Evolutionary conservation across 2,113 vertebrate genomes (phyloP).

Genomic region (Ascaphus truei): DNA sequence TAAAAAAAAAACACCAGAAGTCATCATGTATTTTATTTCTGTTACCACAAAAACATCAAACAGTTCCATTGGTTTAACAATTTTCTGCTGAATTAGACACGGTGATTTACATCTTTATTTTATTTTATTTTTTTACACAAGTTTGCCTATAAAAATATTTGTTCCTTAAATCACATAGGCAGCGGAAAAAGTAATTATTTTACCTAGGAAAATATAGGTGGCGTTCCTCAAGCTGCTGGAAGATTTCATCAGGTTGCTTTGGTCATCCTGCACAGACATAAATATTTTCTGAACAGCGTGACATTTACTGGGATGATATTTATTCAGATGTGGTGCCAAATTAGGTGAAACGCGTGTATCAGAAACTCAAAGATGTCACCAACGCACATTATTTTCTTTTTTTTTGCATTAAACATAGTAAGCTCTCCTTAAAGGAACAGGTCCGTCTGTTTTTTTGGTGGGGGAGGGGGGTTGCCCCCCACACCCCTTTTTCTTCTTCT

Average conservation of each 20-base stretch:
- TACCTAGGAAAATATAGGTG: slow-evolving; percentile 34
- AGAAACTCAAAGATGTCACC: slow-evolving; percentile 6
- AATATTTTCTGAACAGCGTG: slow-evolving; percentile 36
- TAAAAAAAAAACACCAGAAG: slow-evolving; percentile 8
- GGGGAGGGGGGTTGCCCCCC: no score
- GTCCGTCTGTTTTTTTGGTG: no score
- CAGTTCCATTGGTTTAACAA: not conserved
- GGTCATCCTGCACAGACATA: slow-evolving; percentile 32
- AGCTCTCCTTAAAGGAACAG: not conserved
- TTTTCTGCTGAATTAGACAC: slow-evolving; percentile 4
- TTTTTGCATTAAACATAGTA: not conserved
- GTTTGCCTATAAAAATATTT: slow-evolving; percentile 34
- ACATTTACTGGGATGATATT: slow-evolving; percentile 34
- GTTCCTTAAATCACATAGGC: slow-evolving; percentile 29
- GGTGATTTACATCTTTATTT: slow-evolving; percentile 8
- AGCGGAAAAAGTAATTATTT: slow-evolving; percentile 37
- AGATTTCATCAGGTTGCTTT: slow-evolving; percentile 27
- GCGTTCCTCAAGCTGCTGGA: slow-evolving; percentile 24
- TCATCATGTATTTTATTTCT: not conserved
- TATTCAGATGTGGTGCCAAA: slow-evolving; percentile 34
- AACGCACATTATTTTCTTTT: slow-evolving; percentile 1
- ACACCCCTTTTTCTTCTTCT: no score
- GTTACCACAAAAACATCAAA: not conserved
- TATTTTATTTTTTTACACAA: not conserved
- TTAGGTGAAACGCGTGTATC: slow-evolving; percentile 33